phyloP scores from a whole-genome alignment of 2,888 invertebrate species.

The Cheilosia grossa region DNA sequence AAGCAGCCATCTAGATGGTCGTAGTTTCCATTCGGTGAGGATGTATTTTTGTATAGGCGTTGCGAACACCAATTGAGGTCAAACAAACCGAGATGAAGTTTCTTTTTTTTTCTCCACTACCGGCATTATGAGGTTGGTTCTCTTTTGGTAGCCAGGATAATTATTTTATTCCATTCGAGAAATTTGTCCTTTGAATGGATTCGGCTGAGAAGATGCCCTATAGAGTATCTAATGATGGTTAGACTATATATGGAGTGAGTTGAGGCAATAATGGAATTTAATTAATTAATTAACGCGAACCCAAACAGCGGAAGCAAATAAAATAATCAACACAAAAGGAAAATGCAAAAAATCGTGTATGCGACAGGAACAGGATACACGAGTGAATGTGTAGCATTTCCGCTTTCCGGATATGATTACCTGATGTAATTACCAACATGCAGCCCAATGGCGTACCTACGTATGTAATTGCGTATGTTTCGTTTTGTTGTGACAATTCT shows the following conservation, averaged over 20 bases:
- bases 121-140: slow-evolving; percentile 12
- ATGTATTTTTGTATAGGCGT: slow-evolving; percentile 46
- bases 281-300: slow-evolving; percentile 42
- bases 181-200: slow-evolving; percentile 48
- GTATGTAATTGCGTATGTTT: background rate
- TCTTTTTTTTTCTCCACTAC: background rate
- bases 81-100: slow-evolving; percentile 58
- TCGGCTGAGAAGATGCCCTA: slow-evolving; percentile 25
- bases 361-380: slow-evolving; percentile 5
- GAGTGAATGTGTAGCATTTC: slow-evolving; percentile 11
- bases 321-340: slow-evolving; percentile 26
- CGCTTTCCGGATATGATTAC: slow-evolving; percentile 37
- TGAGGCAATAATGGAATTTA: slow-evolving; percentile 52
- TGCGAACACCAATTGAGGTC: slow-evolving; percentile 70
- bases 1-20: slow-evolving; percentile 46
- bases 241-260: slow-evolving; percentile 7
- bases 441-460: background rate
- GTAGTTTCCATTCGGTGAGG: slow-evolving; percentile 51
- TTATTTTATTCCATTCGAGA: slow-evolving; percentile 66
- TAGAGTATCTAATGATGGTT: slow-evolving; percentile 27
- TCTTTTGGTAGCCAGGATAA: slow-evolving; percentile 50
- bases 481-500: background rate
- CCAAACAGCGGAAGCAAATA: slow-evolving; percentile 16
- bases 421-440: slow-evolving; percentile 23
- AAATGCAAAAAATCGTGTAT: slow-evolving; percentile 11